A percentile compares a stretch with the other conserved stretches of the same genome.
Evolutionary conservation across 2,888 invertebrate species (phyloP).

Genomic region (Oegoconia quadripuncta): DNA sequence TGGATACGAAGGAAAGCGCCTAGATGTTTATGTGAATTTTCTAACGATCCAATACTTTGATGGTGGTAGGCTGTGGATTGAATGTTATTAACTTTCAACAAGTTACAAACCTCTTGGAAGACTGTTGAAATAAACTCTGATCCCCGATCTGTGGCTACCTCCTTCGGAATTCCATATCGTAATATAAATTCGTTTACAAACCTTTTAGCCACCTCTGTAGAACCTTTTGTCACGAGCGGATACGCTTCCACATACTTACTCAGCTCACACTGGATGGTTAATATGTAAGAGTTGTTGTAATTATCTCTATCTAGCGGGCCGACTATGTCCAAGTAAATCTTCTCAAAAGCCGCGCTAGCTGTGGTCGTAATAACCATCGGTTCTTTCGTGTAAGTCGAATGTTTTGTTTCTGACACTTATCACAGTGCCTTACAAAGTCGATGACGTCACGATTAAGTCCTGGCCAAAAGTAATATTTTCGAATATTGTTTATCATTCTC

Average conservation of each 20-base stretch:
- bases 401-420: constrained; percentile 17
- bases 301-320: constrained; percentile 7
- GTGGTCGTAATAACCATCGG: neutral
- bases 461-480: too few relatives aligned
- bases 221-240: constrained; percentile 10
- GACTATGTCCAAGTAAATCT: constrained; percentile 12
- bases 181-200: constrained; percentile 17
- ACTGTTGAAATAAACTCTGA: constrained; percentile 16
- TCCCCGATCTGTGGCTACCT: constrained; percentile 17
- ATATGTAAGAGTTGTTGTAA: constrained; percentile 5
- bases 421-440: too few relatives aligned
- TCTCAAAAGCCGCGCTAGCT: neutral
- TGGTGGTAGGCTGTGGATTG: constrained; percentile 23
- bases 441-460: constrained; percentile 8
- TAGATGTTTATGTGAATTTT: constrained; percentile 14
- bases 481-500: constrained; percentile 14
- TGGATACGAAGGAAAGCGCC: constrained; percentile 15
- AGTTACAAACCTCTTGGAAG: constrained; percentile 19
- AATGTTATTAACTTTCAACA: constrained; percentile 15
- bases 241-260: constrained; percentile 13
- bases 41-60: constrained; percentile 6
- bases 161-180: constrained; percentile 16
- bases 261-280: constrained; percentile 5
- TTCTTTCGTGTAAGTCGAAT: constrained; percentile 1
- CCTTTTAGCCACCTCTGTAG: constrained; percentile 9